Conservation (phyloP, 1,140 invertebrate species). For the Zeugodacus cucurbitae region DNA sequence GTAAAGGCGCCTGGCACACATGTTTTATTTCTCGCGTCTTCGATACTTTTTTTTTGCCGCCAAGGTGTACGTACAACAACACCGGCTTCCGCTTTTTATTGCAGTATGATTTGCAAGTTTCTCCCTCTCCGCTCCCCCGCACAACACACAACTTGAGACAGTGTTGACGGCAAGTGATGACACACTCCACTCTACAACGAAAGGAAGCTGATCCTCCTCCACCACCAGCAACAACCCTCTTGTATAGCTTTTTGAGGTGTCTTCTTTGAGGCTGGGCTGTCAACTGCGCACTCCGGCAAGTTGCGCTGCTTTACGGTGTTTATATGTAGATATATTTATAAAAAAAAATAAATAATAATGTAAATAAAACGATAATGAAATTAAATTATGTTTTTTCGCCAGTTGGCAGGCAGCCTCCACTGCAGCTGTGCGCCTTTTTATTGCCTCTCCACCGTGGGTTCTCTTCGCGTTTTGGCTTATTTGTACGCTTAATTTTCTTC, state of each 20-base stretch:
- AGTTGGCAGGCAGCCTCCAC: neutral
- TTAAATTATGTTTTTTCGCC: slow-evolving; percentile 40
- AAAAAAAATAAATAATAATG: slow-evolving; percentile 38
- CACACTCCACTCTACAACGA: neutral
- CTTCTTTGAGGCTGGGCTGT: neutral
- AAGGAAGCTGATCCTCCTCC: neutral
- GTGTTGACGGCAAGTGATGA: neutral
- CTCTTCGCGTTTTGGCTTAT: slow-evolving; percentile 35
- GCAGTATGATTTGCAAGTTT: neutral
- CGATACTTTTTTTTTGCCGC: neutral
- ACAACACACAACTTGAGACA: neutral
- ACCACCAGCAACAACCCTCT: neutral
- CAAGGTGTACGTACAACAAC: neutral
- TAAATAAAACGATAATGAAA: slow-evolving; percentile 45
- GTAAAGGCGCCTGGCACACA: neutral
- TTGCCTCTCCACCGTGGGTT: neutral
- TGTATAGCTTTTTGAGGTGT: neutral
- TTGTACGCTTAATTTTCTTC: slow-evolving; percentile 37
- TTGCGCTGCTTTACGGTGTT: neutral
- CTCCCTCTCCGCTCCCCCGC: too few species aligned
- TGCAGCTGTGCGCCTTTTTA: slow-evolving; percentile 32
- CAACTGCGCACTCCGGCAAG: neutral
- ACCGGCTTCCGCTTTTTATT: neutral
- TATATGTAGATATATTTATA: neutral
- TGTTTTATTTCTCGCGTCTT: neutral